A percentile compares a stretch with the other conserved stretches of the same genome.
phyloP scores from a whole-genome alignment of 92 coral and sea anemone genomes.

The Heliopora coerulea region DNA sequence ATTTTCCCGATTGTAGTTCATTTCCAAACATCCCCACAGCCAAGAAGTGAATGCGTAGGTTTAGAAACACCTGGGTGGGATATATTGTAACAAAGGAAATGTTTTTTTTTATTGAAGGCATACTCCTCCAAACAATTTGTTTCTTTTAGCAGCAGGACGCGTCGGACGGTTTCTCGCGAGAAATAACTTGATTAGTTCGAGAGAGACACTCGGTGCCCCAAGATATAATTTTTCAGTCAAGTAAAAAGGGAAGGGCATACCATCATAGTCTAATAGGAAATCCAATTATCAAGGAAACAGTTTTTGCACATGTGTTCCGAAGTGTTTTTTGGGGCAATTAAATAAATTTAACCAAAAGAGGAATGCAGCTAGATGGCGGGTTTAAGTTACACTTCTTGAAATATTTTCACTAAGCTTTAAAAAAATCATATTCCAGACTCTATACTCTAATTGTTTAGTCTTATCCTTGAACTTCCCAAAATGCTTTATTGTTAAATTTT shows the following conservation, averaged over 20 bases:
- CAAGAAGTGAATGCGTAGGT: conserved; percentile 6
- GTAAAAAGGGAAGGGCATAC: conserved; percentile 21
- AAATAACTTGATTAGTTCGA: conserved; percentile 23
- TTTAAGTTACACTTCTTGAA: not conserved
- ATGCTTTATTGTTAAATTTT: too few relatives aligned
- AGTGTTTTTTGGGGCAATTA: not conserved
- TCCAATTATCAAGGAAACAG: conserved; percentile 23
- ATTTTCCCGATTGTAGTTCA: not conserved
- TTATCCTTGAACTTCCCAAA: too few relatives aligned
- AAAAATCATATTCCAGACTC: not conserved
- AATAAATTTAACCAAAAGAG: conserved; percentile 20
- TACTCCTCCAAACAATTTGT: conserved; percentile 46
- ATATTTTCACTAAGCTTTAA: not conserved
- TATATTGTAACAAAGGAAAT: conserved; percentile 1
- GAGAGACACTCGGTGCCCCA: conserved; percentile 13
- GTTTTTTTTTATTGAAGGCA: conserved; percentile 31
- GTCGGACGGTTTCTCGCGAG: conserved; percentile 20
- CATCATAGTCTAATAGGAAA: conserved; percentile 36
- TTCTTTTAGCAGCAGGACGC: conserved; percentile 43
- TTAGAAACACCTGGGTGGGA: conserved; percentile 20
- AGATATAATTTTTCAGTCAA: not conserved
- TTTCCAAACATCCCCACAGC: not conserved
- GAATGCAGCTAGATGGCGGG: not conserved
- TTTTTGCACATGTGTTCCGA: conserved; percentile 5
- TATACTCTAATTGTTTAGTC: not conserved